These are phyloP conservation scores for Hesperophylax magnus DNA, from an alignment of 1,140 invertebrate species.

Conservation along the genomic window DNA sequence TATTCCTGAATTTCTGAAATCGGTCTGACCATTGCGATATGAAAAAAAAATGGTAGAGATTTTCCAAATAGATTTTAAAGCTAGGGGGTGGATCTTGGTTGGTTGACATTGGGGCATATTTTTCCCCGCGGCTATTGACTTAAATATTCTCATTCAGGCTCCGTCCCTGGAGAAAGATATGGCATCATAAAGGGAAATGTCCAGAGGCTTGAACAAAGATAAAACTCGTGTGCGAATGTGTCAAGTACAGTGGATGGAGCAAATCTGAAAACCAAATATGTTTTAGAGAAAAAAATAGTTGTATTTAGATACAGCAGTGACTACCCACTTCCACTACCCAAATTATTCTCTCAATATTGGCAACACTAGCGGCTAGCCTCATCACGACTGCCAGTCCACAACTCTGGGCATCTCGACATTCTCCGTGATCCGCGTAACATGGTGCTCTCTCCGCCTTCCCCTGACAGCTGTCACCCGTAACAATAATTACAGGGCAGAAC, in stretches of 20 bases:
- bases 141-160: conserved; percentile 10
- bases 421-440: too few species aligned
- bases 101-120: conserved; percentile 20
- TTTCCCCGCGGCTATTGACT: conserved; percentile 10
- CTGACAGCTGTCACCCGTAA: too few species aligned
- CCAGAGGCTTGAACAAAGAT: neutral
- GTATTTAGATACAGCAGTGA: too few species aligned
- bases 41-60: neutral
- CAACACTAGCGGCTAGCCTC: too few species aligned
- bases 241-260: neutral
- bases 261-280: too few species aligned
- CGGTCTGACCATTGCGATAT: neutral
- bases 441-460: too few species aligned
- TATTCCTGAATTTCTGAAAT: neutral
- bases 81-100: neutral
- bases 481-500: too few species aligned
- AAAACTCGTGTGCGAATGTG: conserved; percentile 11
- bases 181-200: neutral
- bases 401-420: too few species aligned
- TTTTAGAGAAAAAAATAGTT: too few species aligned
- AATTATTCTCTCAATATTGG: too few species aligned
- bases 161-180: neutral
- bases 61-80: neutral
- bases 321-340: too few species aligned
- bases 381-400: too few species aligned